phyloP scores from a whole-genome alignment of 2,888 invertebrate genomes.

The Blera fallax region DNA sequence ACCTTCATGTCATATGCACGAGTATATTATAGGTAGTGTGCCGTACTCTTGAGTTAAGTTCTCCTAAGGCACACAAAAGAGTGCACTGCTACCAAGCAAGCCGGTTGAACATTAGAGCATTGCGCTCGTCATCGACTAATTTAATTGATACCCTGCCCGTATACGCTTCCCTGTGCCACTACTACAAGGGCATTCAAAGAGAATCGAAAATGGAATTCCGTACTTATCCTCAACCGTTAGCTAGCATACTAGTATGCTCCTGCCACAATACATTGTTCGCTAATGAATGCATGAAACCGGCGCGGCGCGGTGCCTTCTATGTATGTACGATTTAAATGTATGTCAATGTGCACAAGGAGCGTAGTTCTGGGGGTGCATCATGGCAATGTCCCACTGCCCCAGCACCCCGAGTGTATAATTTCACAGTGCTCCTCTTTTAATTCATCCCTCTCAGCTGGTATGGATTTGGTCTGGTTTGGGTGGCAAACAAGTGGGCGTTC shows the following conservation, averaged over 20 bases:
- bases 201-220: conserved; percentile 41
- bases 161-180: background rate
- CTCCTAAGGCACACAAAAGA: conserved; percentile 24
- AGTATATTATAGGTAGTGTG: background rate
- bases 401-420: conserved; percentile 42
- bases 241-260: background rate
- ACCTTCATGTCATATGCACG: conserved; percentile 14
- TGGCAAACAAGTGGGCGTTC: background rate
- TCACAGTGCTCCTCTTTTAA: conserved; percentile 40
- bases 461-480: conserved; percentile 1
- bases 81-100: conserved; percentile 7
- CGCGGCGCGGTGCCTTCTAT: too few relatives aligned
- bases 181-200: conserved; percentile 34
- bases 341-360: conserved; percentile 61
- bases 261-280: conserved; percentile 49
- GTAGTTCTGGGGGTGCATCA: conserved; percentile 48
- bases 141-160: conserved; percentile 46
- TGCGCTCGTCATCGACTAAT: conserved; percentile 58
- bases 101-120: conserved; percentile 32
- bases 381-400: conserved; percentile 63
- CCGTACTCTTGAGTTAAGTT: conserved; percentile 47
- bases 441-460: conserved; percentile 21
- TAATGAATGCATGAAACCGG: conserved; percentile 49
- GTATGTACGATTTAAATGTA: conserved; percentile 49
- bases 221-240: conserved; percentile 18